phyloP scores from a whole-genome alignment of 2,113 vertebrate species.

The Anthoscopus minutus region DNA sequence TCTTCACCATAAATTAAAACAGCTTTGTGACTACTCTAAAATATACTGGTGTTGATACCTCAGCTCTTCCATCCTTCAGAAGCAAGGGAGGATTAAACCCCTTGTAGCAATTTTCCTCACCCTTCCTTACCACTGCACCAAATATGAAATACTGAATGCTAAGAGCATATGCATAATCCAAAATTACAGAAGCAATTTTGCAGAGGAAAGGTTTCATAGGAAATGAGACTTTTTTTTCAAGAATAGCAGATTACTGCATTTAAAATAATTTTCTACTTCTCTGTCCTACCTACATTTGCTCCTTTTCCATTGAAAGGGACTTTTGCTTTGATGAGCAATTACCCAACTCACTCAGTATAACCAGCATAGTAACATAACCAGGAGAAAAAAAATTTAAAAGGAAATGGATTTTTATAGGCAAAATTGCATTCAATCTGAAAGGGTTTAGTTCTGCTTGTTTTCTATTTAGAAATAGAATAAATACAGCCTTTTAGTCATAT shows the following conservation, averaged over 20 bases:
- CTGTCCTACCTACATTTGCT: neutral
- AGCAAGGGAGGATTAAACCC: neutral
- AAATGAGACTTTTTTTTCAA: neutral
- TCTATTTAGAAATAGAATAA: constrained; percentile 10
- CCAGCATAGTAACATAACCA: neutral
- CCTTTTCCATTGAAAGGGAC: neutral
- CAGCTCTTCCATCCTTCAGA: neutral
- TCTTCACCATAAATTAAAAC: neutral
- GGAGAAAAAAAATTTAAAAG: neutral
- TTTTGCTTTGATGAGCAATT: neutral
- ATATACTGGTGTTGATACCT: neutral
- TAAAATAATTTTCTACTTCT: neutral
- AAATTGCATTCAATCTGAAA: neutral
- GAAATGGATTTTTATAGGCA: neutral
- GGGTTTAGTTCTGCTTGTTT: neutral
- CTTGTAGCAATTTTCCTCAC: neutral
- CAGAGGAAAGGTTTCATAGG: neutral
- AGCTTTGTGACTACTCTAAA: neutral
- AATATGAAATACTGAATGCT: neutral
- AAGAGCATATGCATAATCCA: neutral
- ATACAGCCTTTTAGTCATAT: neutral
- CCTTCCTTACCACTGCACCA: neutral
- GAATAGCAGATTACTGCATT: neutral
- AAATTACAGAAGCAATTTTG: neutral
- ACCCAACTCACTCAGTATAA: neutral